These are phyloP conservation scores for Byasa hedistus DNA, from an alignment of 2,888 invertebrate genomes.

Conservation along the genomic window DNA sequence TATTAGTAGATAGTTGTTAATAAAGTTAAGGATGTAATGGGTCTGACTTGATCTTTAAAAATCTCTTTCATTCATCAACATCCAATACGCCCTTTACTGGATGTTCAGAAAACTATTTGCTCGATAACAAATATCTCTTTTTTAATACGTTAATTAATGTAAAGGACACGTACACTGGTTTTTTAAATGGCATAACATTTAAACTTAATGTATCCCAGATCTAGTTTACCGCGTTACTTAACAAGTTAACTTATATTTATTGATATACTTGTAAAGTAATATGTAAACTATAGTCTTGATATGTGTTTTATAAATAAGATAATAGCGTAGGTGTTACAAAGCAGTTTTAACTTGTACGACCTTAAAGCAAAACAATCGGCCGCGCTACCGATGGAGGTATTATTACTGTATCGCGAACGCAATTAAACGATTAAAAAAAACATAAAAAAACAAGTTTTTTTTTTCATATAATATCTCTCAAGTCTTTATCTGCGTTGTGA, in stretches of 20 bases:
- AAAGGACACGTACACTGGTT: background rate
- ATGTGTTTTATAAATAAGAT: background rate
- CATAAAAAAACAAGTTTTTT: conserved; percentile 22
- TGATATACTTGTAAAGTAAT: too few species aligned
- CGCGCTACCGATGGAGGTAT: conserved; percentile 7
- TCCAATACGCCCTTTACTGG: too few species aligned
- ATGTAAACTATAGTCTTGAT: background rate
- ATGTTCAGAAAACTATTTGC: background rate
- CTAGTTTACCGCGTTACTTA: background rate
- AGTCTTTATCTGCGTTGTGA: conserved; percentile 21
- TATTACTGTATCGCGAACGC: conserved; percentile 4
- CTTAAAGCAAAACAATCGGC: conserved; percentile 18
- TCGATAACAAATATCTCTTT: background rate
- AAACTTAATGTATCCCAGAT: background rate
- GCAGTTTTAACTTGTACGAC: conserved; percentile 19
- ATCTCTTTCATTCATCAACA: too few species aligned
- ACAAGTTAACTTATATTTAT: too few species aligned
- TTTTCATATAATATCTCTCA: conserved; percentile 2
- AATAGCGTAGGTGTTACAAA: conserved; percentile 20
- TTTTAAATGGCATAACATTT: background rate
- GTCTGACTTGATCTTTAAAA: too few species aligned
- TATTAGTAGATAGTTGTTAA: too few species aligned
- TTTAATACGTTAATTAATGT: background rate
- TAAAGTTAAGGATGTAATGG: too few species aligned
- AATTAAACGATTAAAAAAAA: conserved; percentile 25